phyloP scores from a whole-genome alignment of 2,888 invertebrate species.

The Syrphus vitripennis region DNA sequence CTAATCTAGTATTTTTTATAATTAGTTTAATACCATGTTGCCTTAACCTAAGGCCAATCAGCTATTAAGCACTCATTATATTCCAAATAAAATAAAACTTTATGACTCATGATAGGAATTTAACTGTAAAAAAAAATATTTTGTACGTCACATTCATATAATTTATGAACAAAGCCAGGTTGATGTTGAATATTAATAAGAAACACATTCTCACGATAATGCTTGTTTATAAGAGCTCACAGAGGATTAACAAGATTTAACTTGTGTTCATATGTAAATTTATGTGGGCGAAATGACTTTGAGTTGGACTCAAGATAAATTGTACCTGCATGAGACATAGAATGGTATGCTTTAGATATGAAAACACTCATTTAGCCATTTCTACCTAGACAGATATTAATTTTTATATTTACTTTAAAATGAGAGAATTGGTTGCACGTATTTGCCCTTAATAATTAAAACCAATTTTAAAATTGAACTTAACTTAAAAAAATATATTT shows the following conservation, averaged over 20 bases:
- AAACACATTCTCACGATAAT: constrained; percentile 15
- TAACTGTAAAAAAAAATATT: background rate
- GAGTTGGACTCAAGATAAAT: background rate
- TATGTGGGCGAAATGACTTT: constrained; percentile 7
- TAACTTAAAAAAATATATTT: no score
- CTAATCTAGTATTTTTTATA: background rate
- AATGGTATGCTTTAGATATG: background rate
- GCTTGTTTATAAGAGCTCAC: background rate
- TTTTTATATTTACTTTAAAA: background rate
- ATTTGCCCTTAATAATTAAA: background rate
- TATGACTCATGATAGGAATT: background rate
- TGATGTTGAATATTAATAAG: background rate
- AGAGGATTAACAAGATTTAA: background rate
- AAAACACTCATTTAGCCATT: background rate
- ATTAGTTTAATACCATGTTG: background rate
- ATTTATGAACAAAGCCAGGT: constrained; percentile 3
- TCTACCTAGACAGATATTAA: background rate
- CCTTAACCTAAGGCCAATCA: background rate
- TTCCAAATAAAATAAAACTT: background rate
- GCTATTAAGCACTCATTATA: background rate
- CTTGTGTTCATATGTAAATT: background rate
- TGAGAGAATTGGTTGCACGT: background rate
- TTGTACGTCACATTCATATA: background rate
- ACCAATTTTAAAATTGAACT: background rate
- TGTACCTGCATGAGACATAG: background rate